A percentile compares a stretch with the other conserved stretches of the same genome.
phyloP scores from a whole-genome alignment of 64 coral and sea anemone genomes.

The Stylophora pistillata region DNA sequence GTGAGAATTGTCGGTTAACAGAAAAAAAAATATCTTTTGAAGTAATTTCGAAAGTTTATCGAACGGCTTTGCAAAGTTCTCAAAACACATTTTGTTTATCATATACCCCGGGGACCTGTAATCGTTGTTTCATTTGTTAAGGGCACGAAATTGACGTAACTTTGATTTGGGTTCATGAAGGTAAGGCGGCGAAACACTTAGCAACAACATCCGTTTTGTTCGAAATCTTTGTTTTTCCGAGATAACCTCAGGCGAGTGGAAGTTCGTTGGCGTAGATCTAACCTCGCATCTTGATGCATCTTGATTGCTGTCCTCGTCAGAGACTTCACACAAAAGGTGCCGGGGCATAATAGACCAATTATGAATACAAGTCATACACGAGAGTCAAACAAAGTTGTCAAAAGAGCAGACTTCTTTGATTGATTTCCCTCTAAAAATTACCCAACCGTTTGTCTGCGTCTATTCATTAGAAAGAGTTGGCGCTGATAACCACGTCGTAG shows the following conservation, averaged over 20 bases:
- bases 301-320: neutral
- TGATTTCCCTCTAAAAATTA: constrained; percentile 17
- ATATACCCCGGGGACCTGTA: constrained; percentile 2
- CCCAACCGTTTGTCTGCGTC: neutral
- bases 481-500: neutral
- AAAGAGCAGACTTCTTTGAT: constrained; percentile 10
- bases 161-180: neutral
- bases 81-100: neutral
- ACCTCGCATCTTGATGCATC: neutral
- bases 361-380: neutral
- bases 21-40: neutral
- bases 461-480: neutral
- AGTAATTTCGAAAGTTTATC: constrained; percentile 5
- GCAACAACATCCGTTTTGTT: neutral
- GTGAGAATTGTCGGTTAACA: neutral
- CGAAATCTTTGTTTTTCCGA: neutral
- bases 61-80: neutral
- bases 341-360: constrained; percentile 2
- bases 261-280: neutral
- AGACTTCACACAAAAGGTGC: neutral
- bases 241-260: neutral
- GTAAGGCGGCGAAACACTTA: neutral
- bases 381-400: constrained; percentile 1
- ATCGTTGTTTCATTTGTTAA: neutral
- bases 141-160: neutral